Conservation (phyloP, 2,797 vertebrate species). For the Amblyraja radiata region DNA sequence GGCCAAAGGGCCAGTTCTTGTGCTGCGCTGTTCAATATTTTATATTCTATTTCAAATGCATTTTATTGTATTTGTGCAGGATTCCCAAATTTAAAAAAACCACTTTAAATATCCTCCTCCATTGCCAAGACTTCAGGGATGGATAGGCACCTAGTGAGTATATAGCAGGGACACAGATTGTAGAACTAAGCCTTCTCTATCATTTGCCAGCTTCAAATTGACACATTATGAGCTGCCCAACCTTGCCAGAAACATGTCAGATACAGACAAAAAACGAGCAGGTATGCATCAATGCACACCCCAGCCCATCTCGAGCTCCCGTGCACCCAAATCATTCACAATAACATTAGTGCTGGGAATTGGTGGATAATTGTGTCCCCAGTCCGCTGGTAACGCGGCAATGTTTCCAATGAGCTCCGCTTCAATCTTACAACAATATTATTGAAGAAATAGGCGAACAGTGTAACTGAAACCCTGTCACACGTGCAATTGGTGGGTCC, state of each 20-base stretch:
- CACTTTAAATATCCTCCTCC: background rate
- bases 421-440: background rate
- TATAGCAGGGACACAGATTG: background rate
- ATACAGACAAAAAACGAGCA: background rate
- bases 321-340: background rate
- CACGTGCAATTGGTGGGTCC: background rate
- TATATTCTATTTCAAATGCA: background rate
- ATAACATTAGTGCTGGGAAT: background rate
- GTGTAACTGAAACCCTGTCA: too few relatives aligned
- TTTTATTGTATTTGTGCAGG: background rate
- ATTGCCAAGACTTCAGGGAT: constrained; percentile 6
- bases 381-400: background rate
- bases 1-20: too few relatives aligned
- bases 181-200: background rate
- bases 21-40: too few relatives aligned
- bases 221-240: background rate
- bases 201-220: background rate
- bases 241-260: background rate
- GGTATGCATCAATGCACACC: background rate
- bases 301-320: background rate
- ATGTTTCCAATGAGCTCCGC: background rate
- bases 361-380: background rate
- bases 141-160: background rate
- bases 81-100: background rate
- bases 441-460: background rate